A percentile compares a stretch with the other conserved stretches of the same genome.
Conservation (phyloP, 2,888 invertebrate species). For the Aethes cnicana region DNA sequence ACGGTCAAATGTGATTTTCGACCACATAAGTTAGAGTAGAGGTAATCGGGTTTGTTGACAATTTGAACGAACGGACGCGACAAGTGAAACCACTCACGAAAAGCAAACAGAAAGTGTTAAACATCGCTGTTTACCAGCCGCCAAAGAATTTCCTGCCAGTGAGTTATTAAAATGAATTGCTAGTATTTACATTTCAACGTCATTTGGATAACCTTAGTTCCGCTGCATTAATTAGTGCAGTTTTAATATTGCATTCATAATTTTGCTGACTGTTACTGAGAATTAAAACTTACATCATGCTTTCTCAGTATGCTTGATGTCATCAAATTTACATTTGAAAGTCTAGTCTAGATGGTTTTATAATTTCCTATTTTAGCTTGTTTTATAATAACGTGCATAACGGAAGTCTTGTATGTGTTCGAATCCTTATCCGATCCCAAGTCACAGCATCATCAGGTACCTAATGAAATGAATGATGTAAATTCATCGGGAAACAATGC, state of each 20-base stretch:
- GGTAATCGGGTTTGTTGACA: constrained; percentile 18
- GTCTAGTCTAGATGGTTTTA: no score
- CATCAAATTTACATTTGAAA: no score
- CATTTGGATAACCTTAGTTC: constrained; percentile 16
- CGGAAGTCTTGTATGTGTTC: constrained; percentile 5
- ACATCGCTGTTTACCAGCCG: constrained; percentile 23
- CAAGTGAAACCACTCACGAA: constrained; percentile 32
- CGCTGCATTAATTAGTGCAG: constrained; percentile 4
- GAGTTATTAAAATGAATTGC: constrained; percentile 21
- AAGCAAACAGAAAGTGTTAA: constrained; percentile 32
- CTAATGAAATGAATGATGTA: background rate
- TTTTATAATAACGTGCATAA: no score
- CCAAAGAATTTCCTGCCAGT: constrained; percentile 25
- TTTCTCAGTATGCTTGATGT: no score
- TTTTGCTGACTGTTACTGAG: background rate
- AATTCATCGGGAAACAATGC: background rate
- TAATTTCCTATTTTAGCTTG: background rate
- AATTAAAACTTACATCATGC: no score
- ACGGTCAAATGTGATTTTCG: no score
- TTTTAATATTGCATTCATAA: background rate
- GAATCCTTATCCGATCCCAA: constrained; percentile 7
- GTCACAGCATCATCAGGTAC: constrained; percentile 16
- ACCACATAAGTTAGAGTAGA: background rate
- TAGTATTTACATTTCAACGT: constrained; percentile 21
- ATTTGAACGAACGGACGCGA: constrained; percentile 24